These are phyloP conservation scores for Helicoverpa armigera DNA, from an alignment of 1,140 invertebrate species.

Conservation along the genomic window DNA sequence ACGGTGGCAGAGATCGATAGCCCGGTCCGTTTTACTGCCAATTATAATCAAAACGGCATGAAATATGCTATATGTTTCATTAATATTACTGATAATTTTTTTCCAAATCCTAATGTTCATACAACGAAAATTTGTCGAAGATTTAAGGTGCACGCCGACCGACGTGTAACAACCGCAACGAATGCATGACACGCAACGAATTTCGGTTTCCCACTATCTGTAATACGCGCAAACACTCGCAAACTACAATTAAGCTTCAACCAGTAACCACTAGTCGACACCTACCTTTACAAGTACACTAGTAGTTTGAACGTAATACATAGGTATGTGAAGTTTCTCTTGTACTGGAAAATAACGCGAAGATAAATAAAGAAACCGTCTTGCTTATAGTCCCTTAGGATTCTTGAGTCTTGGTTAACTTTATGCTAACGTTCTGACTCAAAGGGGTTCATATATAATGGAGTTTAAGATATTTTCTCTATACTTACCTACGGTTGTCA, in stretches of 20 bases:
- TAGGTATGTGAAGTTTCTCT: background rate
- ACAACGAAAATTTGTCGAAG: too few species aligned
- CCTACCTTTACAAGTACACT: too few species aligned
- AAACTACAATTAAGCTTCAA: too few species aligned
- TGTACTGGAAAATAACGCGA: background rate
- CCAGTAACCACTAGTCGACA: too few species aligned
- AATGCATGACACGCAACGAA: too few species aligned
- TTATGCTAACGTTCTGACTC: background rate
- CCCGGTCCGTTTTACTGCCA: slow-evolving; percentile 56
- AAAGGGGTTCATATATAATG: background rate
- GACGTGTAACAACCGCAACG: too few species aligned
- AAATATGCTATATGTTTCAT: slow-evolving; percentile 24
- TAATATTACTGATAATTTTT: too few species aligned
- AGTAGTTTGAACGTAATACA: too few species aligned
- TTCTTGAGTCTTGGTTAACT: background rate
- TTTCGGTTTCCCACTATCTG: too few species aligned
- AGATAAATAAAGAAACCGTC: background rate
- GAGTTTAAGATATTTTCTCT: background rate
- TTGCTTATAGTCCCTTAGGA: slow-evolving; percentile 13
- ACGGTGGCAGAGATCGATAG: slow-evolving; percentile 66
- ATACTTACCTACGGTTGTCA: background rate
- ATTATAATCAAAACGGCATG: slow-evolving; percentile 64
- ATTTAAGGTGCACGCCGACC: too few species aligned
- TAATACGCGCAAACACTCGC: too few species aligned
- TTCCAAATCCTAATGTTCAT: too few species aligned